Conservation (phyloP, 2,113 vertebrate genomes). For the Amphiprion percula region DNA sequence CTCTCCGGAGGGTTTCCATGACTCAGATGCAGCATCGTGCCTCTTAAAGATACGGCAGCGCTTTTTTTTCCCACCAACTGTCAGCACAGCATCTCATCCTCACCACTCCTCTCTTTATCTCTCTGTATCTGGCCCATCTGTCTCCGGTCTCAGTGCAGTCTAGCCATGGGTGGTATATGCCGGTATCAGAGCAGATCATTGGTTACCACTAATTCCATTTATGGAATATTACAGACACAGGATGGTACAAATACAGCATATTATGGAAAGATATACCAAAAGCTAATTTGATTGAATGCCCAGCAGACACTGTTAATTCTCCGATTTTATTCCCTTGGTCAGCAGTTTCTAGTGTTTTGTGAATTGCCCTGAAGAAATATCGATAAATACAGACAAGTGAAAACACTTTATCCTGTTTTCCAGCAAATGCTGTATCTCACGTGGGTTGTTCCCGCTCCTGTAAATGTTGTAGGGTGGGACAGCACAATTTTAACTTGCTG, state of each 20-base stretch:
- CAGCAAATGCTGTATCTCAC: background rate
- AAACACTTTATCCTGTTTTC: background rate
- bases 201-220: slow-evolving; percentile 15
- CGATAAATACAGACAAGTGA: background rate
- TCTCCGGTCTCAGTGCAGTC: slow-evolving; percentile 19
- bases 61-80: slow-evolving; percentile 19
- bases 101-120: slow-evolving; percentile 65
- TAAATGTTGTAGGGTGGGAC: background rate
- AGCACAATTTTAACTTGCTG: background rate
- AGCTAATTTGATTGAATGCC: background rate
- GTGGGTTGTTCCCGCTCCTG: background rate
- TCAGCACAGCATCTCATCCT: slow-evolving; percentile 45
- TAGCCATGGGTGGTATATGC: background rate
- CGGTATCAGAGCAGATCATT: slow-evolving; percentile 9
- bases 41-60: slow-evolving; percentile 45
- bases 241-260: background rate
- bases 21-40: slow-evolving; percentile 75
- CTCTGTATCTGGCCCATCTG: slow-evolving; percentile 68
- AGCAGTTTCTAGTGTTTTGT: slow-evolving; percentile 1
- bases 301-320: slow-evolving; percentile 3
- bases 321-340: slow-evolving; percentile 2
- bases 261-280: background rate
- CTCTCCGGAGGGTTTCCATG: slow-evolving; percentile 50
- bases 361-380: background rate
- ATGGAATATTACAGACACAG: background rate